Percentiles rank a stretch among this genome's conserved stretches.
Conservation (phyloP, 2,888 invertebrate genomes). For the Drosophila aldrichi region DNA sequence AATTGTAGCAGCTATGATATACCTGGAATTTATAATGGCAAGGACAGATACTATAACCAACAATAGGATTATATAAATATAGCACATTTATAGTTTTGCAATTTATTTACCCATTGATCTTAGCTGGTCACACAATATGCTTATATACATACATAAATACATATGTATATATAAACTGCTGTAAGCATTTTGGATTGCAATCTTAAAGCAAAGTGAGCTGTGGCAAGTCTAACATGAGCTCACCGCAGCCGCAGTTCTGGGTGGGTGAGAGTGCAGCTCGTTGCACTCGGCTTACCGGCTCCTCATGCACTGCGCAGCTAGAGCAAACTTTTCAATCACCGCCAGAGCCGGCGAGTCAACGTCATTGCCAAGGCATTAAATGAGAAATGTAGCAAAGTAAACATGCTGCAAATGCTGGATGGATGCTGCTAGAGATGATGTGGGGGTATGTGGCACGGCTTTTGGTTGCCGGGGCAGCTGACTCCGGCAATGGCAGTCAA, state of each 20-base stretch:
- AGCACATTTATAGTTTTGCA: neutral
- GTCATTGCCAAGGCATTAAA: conserved; percentile 74
- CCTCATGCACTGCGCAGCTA: conserved; percentile 30
- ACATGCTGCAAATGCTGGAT: conserved; percentile 62
- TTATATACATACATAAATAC: too few relatives aligned
- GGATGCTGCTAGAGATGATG: conserved; percentile 11
- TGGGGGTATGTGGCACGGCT: conserved; percentile 32
- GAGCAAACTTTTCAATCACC: conserved; percentile 74
- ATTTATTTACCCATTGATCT: neutral
- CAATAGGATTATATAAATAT: neutral
- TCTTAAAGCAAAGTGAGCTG: conserved; percentile 21
- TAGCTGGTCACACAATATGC: neutral
- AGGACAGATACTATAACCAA: neutral
- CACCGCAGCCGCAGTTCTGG: conserved; percentile 8
- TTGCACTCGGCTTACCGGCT: neutral
- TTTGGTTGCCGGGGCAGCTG: conserved; percentile 24
- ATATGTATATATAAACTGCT: neutral
- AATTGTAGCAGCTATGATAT: too few relatives aligned
- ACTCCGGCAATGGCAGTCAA: conserved; percentile 56
- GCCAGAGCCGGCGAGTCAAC: conserved; percentile 62
- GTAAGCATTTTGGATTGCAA: conserved; percentile 13
- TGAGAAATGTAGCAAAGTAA: conserved; percentile 72
- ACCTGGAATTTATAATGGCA: neutral
- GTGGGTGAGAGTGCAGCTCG: neutral
- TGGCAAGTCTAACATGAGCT: neutral